Conservation (phyloP, 2,113 vertebrate species). For the Plestiodon gilberti region DNA sequence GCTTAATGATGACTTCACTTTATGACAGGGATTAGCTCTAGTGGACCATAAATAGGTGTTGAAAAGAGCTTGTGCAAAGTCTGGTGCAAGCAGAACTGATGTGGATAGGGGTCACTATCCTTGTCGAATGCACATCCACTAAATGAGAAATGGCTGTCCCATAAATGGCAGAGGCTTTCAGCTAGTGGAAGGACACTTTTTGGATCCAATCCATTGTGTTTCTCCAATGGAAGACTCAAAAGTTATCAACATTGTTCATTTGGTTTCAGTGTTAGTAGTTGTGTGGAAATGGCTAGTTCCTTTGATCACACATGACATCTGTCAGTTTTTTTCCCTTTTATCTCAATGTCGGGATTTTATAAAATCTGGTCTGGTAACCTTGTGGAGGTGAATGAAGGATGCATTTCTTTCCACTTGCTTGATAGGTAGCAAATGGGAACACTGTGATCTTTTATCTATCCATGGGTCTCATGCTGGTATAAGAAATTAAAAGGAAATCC, state of each 20-base stretch:
- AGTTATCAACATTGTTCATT: not conserved
- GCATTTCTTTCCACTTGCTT: not conserved
- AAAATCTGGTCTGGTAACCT: not conserved
- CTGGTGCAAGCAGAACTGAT: too few relatives aligned
- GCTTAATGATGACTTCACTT: too few relatives aligned
- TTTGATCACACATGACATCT: not conserved
- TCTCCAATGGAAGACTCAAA: not conserved
- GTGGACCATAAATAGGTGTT: too few relatives aligned
- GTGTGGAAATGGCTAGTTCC: not conserved
- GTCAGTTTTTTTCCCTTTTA: not conserved
- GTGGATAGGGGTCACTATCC: too few relatives aligned
- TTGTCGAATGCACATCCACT: too few relatives aligned
- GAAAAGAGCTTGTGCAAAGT: too few relatives aligned
- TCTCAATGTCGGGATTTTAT: not conserved
- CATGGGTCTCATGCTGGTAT: not conserved
- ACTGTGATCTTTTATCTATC: not conserved
- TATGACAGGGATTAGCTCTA: too few relatives aligned
- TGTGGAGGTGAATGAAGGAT: not conserved
- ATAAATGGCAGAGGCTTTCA: too few relatives aligned
- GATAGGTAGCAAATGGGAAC: not conserved
- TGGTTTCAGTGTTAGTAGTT: not conserved
- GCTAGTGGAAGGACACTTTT: too few relatives aligned
- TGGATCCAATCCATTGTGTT: not conserved
- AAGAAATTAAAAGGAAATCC: constrained; percentile 37
- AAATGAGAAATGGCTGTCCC: too few relatives aligned